These are phyloP conservation scores for Athalia circularis DNA, from an alignment of 2,888 invertebrate species.

Conservation along the genomic window DNA sequence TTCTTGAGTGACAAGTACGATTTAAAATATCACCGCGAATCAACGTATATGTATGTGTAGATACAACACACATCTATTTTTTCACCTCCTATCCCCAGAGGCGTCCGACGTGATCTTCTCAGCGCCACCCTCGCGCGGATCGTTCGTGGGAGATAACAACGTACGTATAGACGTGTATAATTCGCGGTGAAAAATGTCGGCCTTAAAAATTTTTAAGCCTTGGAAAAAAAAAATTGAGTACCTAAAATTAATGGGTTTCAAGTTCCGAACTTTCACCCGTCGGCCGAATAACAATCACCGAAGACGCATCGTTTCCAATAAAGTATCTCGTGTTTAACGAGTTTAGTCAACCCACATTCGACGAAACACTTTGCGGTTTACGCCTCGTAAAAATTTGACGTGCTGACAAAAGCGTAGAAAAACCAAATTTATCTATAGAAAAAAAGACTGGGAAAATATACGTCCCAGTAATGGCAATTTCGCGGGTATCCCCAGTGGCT, in stretches of 20 bases:
- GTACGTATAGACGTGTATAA: too few species aligned
- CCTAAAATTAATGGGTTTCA: slow-evolving; percentile 3
- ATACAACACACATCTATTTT: too few species aligned
- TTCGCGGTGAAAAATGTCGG: slow-evolving; percentile 13
- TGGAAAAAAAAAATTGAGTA: background rate
- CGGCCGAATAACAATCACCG: background rate
- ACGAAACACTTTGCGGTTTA: background rate
- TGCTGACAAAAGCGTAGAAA: slow-evolving; percentile 4
- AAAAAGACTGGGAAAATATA: background rate
- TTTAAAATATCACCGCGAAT: slow-evolving; percentile 18
- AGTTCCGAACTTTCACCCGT: background rate
- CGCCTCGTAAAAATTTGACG: slow-evolving; percentile 4
- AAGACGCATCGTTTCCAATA: slow-evolving; percentile 3
- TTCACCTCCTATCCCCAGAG: too few species aligned
- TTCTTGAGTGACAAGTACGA: slow-evolving; percentile 9
- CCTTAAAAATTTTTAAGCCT: slow-evolving; percentile 1
- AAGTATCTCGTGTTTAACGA: slow-evolving; percentile 3
- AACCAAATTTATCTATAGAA: background rate
- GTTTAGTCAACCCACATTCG: background rate
- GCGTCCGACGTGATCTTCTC: background rate
- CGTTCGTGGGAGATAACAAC: background rate
- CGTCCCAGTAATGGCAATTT: slow-evolving; percentile 18
- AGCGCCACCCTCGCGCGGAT: background rate
- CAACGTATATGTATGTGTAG: background rate
- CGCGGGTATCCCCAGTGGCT: background rate